Percentiles rank a stretch among this genome's conserved stretches.
Evolutionary conservation across 2,797 vertebrate species (phyloP).

Genomic region (Cercopithecus neglectus): DNA sequence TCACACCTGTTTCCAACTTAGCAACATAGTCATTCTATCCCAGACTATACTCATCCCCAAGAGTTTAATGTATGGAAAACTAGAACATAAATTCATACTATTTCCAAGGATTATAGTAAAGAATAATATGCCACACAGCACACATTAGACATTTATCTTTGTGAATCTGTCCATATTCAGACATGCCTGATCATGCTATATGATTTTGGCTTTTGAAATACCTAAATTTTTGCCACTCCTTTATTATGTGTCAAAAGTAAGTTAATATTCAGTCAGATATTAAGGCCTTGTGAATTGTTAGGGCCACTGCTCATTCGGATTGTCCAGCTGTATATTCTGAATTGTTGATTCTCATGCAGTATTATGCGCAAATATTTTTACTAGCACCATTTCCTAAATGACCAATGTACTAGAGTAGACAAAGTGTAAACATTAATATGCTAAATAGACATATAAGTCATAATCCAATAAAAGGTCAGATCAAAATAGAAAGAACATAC

Average conservation of each 20-base stretch:
- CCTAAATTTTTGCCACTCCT: neutral
- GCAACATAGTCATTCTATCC: neutral
- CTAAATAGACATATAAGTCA: neutral
- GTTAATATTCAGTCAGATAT: neutral
- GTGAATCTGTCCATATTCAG: neutral
- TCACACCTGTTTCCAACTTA: neutral
- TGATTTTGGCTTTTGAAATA: neutral
- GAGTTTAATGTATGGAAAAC: neutral
- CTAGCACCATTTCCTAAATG: neutral
- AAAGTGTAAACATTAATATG: neutral
- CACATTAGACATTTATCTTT: neutral
- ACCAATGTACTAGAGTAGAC: neutral
- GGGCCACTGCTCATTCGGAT: neutral
- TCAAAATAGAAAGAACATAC: neutral
- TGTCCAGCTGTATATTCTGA: neutral
- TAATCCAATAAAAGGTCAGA: neutral
- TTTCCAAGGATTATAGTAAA: neutral
- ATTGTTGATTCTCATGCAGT: neutral
- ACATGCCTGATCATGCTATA: neutral
- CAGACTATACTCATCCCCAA: neutral
- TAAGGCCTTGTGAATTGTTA: neutral
- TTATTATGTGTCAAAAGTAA: neutral
- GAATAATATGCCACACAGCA: neutral
- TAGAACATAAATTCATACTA: neutral
- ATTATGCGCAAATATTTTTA: neutral